A percentile compares a stretch with the other conserved stretches of the same genome.
Evolutionary conservation across 2,113 vertebrate species (phyloP).

Genomic region (Rhombomys opimus): DNA sequence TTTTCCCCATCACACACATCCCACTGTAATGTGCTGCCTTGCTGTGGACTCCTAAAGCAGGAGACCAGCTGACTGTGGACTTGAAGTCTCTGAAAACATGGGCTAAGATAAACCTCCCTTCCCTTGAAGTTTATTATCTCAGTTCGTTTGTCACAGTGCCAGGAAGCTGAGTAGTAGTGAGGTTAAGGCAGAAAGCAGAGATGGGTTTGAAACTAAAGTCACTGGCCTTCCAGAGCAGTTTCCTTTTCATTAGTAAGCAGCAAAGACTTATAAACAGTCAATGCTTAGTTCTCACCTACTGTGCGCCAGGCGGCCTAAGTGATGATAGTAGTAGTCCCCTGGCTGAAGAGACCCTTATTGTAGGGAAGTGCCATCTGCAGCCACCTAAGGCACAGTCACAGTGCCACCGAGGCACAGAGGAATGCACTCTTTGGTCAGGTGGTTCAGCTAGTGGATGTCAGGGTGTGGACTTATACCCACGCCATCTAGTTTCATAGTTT

Average conservation of each 20-base stretch:
- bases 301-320: neutral
- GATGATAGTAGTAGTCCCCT: neutral
- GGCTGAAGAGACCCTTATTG: neutral
- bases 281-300: neutral
- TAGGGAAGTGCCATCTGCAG: neutral
- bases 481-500: neutral
- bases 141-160: neutral
- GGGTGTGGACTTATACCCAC: neutral
- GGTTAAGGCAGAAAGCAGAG: neutral
- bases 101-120: neutral
- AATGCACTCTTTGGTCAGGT: neutral
- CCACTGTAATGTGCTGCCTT: neutral
- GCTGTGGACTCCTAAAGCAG: no score
- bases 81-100: neutral
- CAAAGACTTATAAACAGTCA: neutral
- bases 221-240: neutral
- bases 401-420: neutral
- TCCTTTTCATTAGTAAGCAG: neutral
- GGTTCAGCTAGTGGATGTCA: neutral
- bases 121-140: neutral
- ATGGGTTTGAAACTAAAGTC: conserved; percentile 35
- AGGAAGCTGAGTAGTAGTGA: neutral
- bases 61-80: neutral
- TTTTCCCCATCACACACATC: neutral
- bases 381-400: neutral